These are phyloP conservation scores for Pantherophis vulpinus DNA, from an alignment of 2,797 vertebrate genomes.

Conservation along the genomic window DNA sequence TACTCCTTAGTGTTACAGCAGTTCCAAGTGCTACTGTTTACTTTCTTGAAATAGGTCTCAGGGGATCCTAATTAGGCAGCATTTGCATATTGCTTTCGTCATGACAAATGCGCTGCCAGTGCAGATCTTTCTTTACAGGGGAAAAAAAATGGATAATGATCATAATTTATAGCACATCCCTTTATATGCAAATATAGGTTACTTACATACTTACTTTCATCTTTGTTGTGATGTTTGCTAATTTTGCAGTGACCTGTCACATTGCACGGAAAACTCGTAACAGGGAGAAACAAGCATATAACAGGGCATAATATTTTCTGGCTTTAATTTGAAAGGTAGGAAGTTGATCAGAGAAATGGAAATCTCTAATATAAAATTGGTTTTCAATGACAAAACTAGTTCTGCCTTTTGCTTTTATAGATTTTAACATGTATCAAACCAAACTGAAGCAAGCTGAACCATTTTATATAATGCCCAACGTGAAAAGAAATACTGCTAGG, in stretches of 20 bases:
- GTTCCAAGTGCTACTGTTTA: conserved; percentile 10
- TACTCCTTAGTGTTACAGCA: neutral
- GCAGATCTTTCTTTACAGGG: neutral
- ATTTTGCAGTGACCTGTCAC: neutral
- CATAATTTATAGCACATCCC: neutral
- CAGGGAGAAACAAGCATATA: neutral
- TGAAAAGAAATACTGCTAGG: neutral
- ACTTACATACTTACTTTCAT: neutral
- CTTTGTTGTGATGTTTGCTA: neutral
- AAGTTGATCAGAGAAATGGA: neutral
- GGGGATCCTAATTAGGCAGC: conserved; percentile 2
- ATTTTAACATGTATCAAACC: neutral
- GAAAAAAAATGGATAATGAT: neutral
- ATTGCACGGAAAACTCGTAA: neutral
- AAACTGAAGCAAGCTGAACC: neutral
- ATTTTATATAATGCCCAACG: neutral
- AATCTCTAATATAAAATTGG: neutral
- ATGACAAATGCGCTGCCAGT: neutral
- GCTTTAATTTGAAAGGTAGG: neutral
- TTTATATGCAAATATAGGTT: neutral
- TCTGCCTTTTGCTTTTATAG: neutral
- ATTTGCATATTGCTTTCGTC: neutral
- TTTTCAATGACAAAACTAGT: neutral
- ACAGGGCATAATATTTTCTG: neutral
- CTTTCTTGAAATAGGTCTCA: neutral